Evolutionary conservation across 2,888 invertebrate genomes (phyloP), one percentile per base, ranked within the genome.

Genomic region (Mythimna lalbum): DNA sequence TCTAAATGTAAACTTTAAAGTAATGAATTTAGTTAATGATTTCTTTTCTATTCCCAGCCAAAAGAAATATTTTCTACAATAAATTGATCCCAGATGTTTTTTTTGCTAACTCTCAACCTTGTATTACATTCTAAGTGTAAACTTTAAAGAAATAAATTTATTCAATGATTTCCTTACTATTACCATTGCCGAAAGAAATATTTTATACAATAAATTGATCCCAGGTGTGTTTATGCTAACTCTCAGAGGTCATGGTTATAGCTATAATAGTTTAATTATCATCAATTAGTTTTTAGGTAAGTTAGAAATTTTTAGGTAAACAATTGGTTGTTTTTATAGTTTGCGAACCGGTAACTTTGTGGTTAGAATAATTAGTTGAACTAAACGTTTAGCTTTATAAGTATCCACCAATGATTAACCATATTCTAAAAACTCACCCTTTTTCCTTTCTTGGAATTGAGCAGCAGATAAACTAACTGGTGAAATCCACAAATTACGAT

Each of bases 21-120:
- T 21, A 47, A 66, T 81, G 55, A 60, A 81, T 76, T 66, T 27
- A 56, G 4, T 21, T 63, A 56, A 61, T 23, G 6, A 61, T 63
- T 78, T 76, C 81, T 63, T 78, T 76, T 77, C n/a, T 14, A 53
- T 71, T 62, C 9, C 21, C 31, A 0, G 12, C 21, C 31, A 0
- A 33, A 49, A 21, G 21, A 21, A 19, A 59, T 53, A 33, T 63
- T 57, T 21, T 9, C 21, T 39, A 12, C 4, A 2, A 9, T 63
- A 19, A 43, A 57, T 65, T n/a, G 47, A 17, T 65, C 47, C 19
- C 12, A 71, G 27, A 27, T 27, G 27, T 27, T 27, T 27, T 27
- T 4, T 27, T 27, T 27, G 27, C 27, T 27, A 27, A 27, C 27
- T 27, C 27, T 27, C 4, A 27, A 27, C 3, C 27, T 27, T 27